phyloP scores from a whole-genome alignment of 1,140 invertebrate genomes.

The Drosophila nikananu region DNA sequence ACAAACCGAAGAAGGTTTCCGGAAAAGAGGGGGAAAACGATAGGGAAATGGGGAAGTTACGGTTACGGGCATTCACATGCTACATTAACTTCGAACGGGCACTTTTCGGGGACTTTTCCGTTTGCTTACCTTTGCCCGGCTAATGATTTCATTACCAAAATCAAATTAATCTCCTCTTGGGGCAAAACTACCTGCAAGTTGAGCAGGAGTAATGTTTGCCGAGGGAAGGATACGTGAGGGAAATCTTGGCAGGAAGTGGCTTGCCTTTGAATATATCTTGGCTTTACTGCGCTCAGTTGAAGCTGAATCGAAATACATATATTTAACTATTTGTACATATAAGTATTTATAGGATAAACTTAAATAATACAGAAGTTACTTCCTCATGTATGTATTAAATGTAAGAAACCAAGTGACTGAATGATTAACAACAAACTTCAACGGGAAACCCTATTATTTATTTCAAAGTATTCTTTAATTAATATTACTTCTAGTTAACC shows the following conservation, averaged over 20 bases:
- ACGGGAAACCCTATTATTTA: neutral
- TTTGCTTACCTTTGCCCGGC: too few species aligned
- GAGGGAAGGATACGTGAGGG: neutral
- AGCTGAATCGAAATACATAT: neutral
- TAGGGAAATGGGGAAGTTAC: slow-evolving; percentile 25
- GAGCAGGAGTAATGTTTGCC: slow-evolving; percentile 60
- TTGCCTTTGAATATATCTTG: too few species aligned
- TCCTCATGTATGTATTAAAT: neutral
- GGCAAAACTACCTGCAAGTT: slow-evolving; percentile 63
- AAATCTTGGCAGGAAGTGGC: too few species aligned
- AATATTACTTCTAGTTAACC: neutral
- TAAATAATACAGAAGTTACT: neutral
- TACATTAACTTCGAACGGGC: slow-evolving; percentile 60
- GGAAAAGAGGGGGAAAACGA: slow-evolving; percentile 12
- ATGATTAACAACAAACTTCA: neutral
- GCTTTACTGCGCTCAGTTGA: too few species aligned
- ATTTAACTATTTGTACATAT: too few species aligned
- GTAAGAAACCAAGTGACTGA: neutral
- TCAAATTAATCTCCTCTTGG: slow-evolving; percentile 34
- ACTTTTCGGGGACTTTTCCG: slow-evolving; percentile 22
- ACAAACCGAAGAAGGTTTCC: neutral
- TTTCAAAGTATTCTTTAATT: neutral
- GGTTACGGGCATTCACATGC: slow-evolving; percentile 64
- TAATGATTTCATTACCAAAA: slow-evolving; percentile 58
- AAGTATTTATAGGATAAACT: too few species aligned